phyloP scores from a whole-genome alignment of 2,888 invertebrate genomes.

The Polyommatus iphigenia region DNA sequence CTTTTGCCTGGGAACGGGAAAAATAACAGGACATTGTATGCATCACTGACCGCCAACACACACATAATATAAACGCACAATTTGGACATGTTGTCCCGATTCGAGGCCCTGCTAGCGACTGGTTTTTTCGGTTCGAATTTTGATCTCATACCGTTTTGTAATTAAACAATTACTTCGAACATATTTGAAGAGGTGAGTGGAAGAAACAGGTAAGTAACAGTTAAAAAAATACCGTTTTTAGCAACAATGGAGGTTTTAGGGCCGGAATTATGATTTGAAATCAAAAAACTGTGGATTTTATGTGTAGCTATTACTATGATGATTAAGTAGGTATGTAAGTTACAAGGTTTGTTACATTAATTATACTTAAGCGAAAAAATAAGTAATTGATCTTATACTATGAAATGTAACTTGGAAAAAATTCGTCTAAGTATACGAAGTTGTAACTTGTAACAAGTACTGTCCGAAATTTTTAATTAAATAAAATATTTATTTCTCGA shows the following conservation, averaged over 20 bases:
- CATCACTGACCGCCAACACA: slow-evolving; percentile 40
- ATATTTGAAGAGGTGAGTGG: no score
- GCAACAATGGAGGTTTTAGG: no score
- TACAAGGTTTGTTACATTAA: no score
- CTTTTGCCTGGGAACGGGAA: slow-evolving; percentile 51
- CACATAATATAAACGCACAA: slow-evolving; percentile 21
- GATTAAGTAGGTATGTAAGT: no score
- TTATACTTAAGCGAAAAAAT: no score
- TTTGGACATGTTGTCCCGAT: slow-evolving; percentile 35
- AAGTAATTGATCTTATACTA: no score
- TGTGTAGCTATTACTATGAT: no score
- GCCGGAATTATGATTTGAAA: no score
- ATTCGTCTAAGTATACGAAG: not conserved
- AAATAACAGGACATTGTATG: slow-evolving; percentile 50
- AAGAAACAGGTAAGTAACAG: no score
- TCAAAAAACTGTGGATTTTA: no score
- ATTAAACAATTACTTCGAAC: not conserved
- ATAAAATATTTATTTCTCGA: no score
- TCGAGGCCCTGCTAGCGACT: not conserved
- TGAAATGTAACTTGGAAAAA: not conserved
- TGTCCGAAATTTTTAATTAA: not conserved
- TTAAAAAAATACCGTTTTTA: no score
- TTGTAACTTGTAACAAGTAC: not conserved
- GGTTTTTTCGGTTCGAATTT: not conserved
- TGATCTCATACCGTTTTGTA: not conserved